Evolutionary conservation across 2,888 invertebrate species (phyloP).

Genomic region (Euclidia mi): DNA sequence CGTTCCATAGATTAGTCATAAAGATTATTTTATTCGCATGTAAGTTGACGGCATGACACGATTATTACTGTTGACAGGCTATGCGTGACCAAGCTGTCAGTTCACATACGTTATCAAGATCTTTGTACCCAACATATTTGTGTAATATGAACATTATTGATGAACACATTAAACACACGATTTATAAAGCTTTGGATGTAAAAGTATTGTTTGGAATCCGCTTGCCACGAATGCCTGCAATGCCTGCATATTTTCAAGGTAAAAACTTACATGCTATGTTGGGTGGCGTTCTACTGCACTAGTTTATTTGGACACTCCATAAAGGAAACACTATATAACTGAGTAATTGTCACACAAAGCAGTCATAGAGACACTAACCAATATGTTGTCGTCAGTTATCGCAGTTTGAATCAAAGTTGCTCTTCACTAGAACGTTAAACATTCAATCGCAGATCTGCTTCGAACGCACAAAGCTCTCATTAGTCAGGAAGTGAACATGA

Average conservation of each 20-base stretch:
- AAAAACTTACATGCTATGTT: too few relatives aligned
- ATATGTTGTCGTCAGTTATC: background rate
- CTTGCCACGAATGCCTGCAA: too few relatives aligned
- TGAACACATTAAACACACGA: too few relatives aligned
- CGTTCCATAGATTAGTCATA: too few relatives aligned
- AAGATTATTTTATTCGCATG: conserved; percentile 4
- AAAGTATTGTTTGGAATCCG: too few relatives aligned
- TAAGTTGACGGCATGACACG: conserved; percentile 15
- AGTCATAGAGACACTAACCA: background rate
- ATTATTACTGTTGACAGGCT: conserved; percentile 14
- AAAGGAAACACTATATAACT: too few relatives aligned
- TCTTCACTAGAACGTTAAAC: background rate
- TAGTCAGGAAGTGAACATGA: conserved; percentile 20
- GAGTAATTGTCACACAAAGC: too few relatives aligned
- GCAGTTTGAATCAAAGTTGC: background rate
- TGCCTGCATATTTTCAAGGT: too few relatives aligned
- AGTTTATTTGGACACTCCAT: too few relatives aligned
- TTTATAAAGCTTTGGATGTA: too few relatives aligned
- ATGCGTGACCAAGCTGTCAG: conserved; percentile 26
- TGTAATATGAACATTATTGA: background rate
- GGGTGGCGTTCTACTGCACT: too few relatives aligned
- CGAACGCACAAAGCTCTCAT: conserved; percentile 16
- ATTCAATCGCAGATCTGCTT: conserved; percentile 5
- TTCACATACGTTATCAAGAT: conserved; percentile 19
- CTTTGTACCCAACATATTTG: conserved; percentile 3